Evolutionary conservation across 2,888 invertebrate genomes (phyloP).

Genomic region (Idaea aversata): DNA sequence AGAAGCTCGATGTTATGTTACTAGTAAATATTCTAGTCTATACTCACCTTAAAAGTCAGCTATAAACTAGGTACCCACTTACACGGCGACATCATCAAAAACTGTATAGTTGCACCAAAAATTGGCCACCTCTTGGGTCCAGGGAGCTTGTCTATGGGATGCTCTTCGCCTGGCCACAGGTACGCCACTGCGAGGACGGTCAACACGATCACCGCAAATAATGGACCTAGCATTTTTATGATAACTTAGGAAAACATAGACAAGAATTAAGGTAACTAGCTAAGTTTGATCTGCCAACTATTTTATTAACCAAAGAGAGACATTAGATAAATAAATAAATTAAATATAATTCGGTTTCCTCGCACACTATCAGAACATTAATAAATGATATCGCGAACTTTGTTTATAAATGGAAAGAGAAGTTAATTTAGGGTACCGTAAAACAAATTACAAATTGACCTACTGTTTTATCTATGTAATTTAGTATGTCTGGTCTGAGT

Average conservation of each 20-base stretch:
- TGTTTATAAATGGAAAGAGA: neutral
- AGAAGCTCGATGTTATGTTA: too few species aligned
- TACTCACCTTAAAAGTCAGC: too few species aligned
- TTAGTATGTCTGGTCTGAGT: too few species aligned
- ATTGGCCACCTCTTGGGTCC: conserved; percentile 13
- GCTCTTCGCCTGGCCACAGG: conserved; percentile 4
- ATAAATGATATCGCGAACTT: neutral
- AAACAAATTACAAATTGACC: neutral
- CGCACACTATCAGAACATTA: neutral
- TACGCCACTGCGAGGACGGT: neutral
- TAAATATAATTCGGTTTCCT: neutral
- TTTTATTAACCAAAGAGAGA: too few species aligned
- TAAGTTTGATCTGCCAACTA: too few species aligned
- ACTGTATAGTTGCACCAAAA: conserved; percentile 6
- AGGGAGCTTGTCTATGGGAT: conserved; percentile 14
- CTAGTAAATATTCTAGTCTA: too few species aligned
- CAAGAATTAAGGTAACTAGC: too few species aligned
- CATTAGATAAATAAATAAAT: too few species aligned
- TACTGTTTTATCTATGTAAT: neutral
- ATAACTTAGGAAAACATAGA: too few species aligned
- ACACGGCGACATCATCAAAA: conserved; percentile 16
- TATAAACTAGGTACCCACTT: neutral
- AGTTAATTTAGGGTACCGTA: neutral
- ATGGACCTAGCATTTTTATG: neutral
- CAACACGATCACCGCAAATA: neutral